Base-by-base conservation (phyloP, 2,888 invertebrate species). In the Leptinotarsa juncta region DNA sequence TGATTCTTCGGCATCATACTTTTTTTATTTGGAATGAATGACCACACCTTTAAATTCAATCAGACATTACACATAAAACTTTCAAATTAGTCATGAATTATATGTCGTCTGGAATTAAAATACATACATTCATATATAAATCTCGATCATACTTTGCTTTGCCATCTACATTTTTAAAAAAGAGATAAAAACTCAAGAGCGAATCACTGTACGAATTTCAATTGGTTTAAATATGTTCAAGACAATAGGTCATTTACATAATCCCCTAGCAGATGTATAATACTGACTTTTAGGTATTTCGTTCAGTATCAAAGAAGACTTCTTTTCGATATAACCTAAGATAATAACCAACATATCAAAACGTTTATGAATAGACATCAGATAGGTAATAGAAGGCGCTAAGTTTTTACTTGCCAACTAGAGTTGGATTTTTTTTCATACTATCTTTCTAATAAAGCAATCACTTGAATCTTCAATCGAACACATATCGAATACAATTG, bases 121-220 rank as follows among this genome's bases (percentile, higher is more conserved):
- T 53, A 53, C 53, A 7, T 16, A 18, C 10, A 53, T 18, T 53
- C 10, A 18, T 18, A 18, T 7, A 14, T 12, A 53, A 53, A 42
- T 42, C 42, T 10, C 3, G 10, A 42, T 3, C 10, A 42, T 42
- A 42, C 42, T 18, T 53, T 18, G 7, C n/a, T 53, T 53, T 53
- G 18, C 53, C 53, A 53, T 18, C 53, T 53, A 18, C n/a, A 53
- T 53, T 53, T 53, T 42, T 42, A 10, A 42, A 42, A 42, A 42
- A 42, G 42, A 42, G 0, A 42, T n/a, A 60, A 60, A 23, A 23
- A 60, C 15, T 60, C 26, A 26, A 23, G 60, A 60, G 60, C 15
- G 60, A 60, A 26, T 60, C 60, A 26, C 15, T 23, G 16, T 60
- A 60, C 60, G 60, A 60, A 60, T 62, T 62, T 32, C 26, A 62